These are phyloP conservation scores for Antheraea assamensis DNA, from an alignment of 2,888 invertebrate genomes.

Conservation along the genomic window DNA sequence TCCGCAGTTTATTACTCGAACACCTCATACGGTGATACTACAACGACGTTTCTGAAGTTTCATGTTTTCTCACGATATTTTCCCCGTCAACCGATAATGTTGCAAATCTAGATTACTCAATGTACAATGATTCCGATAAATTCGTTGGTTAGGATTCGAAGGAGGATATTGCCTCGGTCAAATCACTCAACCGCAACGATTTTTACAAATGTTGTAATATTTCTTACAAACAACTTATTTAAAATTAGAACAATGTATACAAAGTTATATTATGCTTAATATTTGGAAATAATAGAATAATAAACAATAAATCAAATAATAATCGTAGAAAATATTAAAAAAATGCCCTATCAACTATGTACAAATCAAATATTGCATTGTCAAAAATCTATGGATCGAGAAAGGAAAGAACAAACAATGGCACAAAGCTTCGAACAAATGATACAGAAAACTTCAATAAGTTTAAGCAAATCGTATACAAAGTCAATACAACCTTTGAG, in stretches of 20 bases:
- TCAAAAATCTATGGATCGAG: conserved; percentile 45
- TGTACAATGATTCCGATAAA: too few species aligned
- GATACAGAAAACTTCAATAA: conserved; percentile 44
- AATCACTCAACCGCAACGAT: too few species aligned
- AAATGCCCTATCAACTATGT: neutral
- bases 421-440: conserved; percentile 55
- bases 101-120: too few species aligned
- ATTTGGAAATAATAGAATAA: neutral
- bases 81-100: too few species aligned
- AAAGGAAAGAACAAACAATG: conserved; percentile 54
- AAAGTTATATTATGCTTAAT: neutral
- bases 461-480: conserved; percentile 36
- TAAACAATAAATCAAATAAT: neutral
- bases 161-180: too few species aligned
- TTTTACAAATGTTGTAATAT: neutral
- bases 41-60: too few species aligned
- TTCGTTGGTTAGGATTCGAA: too few species aligned
- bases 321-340: neutral
- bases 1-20: too few species aligned
- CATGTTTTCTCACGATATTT: too few species aligned
- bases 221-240: neutral
- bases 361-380: conserved; percentile 43
- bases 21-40: too few species aligned
- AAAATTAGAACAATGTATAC: neutral
- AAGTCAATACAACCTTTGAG: conserved; percentile 33